Conservation (phyloP, 2,888 invertebrate genomes). For the Tinea semifulvella region DNA sequence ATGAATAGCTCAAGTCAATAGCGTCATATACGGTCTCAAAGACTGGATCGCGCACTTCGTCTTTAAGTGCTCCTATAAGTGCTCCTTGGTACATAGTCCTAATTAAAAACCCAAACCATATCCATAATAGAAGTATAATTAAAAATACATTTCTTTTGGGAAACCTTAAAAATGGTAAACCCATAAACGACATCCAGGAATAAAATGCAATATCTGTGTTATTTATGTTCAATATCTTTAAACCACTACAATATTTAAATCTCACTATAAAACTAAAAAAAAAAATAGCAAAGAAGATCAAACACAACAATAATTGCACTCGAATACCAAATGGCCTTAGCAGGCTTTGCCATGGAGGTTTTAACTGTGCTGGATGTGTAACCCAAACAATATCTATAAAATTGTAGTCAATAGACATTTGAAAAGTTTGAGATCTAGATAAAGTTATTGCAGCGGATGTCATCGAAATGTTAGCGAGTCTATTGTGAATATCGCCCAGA, state of each 20-base stretch:
- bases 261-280: slow-evolving; percentile 29
- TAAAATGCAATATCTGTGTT: slow-evolving; percentile 25
- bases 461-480: slow-evolving; percentile 48
- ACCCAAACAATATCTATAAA: slow-evolving; percentile 35
- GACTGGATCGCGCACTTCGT: slow-evolving; percentile 31
- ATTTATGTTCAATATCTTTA: slow-evolving; percentile 18
- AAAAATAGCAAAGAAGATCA: slow-evolving; percentile 33
- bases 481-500: slow-evolving; percentile 38
- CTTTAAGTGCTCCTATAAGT: slow-evolving; percentile 41
- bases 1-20: slow-evolving; percentile 32
- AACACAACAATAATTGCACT: slow-evolving; percentile 29
- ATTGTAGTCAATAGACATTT: slow-evolving; percentile 37
- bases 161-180: slow-evolving; percentile 32
- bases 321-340: slow-evolving; percentile 34
- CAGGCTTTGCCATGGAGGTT: slow-evolving; percentile 40
- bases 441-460: slow-evolving; percentile 42
- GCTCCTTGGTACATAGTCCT: slow-evolving; percentile 47
- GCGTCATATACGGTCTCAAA: slow-evolving; percentile 38
- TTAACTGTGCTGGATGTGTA: slow-evolving; percentile 31
- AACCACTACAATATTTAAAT: slow-evolving; percentile 25
- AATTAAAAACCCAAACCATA: slow-evolving; percentile 44
- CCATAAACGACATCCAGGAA: slow-evolving; percentile 46
- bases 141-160: slow-evolving; percentile 32
- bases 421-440: slow-evolving; percentile 33
- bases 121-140: slow-evolving; percentile 36